Evolutionary conservation across 2,797 vertebrate genomes (phyloP), one percentile per base, ranked within the genome.

Genomic region (Halcyon chelicuti): DNA sequence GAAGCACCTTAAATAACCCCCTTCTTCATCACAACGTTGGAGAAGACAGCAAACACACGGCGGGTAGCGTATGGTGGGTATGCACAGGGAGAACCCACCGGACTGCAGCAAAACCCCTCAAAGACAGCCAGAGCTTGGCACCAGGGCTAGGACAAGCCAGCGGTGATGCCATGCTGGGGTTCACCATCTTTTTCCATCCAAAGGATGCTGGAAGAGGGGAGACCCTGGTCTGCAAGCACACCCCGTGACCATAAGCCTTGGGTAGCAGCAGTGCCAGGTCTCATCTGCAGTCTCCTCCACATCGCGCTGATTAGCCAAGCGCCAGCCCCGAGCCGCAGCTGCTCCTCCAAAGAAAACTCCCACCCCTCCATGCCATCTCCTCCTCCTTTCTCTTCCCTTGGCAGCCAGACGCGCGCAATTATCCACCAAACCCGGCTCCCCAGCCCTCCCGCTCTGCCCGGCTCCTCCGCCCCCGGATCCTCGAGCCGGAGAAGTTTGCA

Each of bases 321-420:
- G 3, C 67, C 93, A 79, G 85, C 88, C 49, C 60, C 3, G n/a
- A 76, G 82, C 82, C 65, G 87, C 78, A 77, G 90, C 75, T 77
- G 46, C 66, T 74, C 47, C 67, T 85, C 86, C 86, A 71, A 87
- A 85, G 89, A 28, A 66, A 95, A 72, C 81, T 88, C 79, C 92
- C 92, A 71, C 52, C 84, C 80, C 29, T 86, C 60, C 1, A 8
- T 11, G 40, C 81, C 78, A 5, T 71, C 88, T 79, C 95, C 88
- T 94, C 91, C 96, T 91, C 12, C 0, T 54, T 73, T 49, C 90
- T 85, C 81, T 83, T 77, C 86, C 77, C 60, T 1, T 13, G 4
- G 76, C 86, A 90, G 52, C 42, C 83, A 89, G 81, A 46, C 28
- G 2, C 5, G 3, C 1, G 46, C 81, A 94, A 94, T 94, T 96